Percentiles rank a stretch among this genome's conserved stretches.
Conservation (phyloP, 2,113 vertebrate species). For the Phoxinus phoxinus region DNA sequence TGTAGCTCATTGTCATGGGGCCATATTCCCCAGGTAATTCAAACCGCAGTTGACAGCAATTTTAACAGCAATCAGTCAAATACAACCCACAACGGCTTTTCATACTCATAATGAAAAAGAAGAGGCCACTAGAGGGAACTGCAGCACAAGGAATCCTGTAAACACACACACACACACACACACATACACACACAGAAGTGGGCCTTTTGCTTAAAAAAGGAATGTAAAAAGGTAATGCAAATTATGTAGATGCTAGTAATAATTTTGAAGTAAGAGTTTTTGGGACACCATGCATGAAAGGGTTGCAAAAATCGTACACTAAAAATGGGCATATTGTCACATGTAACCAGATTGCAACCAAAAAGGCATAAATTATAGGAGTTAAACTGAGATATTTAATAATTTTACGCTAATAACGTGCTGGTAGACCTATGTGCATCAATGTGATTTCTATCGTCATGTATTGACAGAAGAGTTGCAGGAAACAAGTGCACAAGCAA, state of each 20-base stretch:
- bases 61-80: not conserved
- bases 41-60: not conserved
- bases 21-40: not conserved
- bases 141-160: not conserved
- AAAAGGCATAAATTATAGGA: not conserved
- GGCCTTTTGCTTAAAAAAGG: not conserved
- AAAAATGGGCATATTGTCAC: not conserved
- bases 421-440: not conserved
- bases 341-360: not conserved
- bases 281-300: not conserved
- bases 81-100: not conserved
- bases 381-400: not conserved
- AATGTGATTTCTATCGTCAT: not conserved
- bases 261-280: not conserved
- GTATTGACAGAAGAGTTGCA: not conserved
- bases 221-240: not conserved
- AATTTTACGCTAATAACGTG: not conserved
- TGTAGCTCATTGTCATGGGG: not conserved
- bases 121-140: not conserved
- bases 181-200: no score
- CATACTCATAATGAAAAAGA: not conserved
- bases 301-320: not conserved
- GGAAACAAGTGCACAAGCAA: not conserved
- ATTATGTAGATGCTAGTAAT: not conserved
- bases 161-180: no score